These are phyloP conservation scores for Doris montereyensis DNA, from an alignment of 2,888 invertebrate genomes.

Conservation along the genomic window DNA sequence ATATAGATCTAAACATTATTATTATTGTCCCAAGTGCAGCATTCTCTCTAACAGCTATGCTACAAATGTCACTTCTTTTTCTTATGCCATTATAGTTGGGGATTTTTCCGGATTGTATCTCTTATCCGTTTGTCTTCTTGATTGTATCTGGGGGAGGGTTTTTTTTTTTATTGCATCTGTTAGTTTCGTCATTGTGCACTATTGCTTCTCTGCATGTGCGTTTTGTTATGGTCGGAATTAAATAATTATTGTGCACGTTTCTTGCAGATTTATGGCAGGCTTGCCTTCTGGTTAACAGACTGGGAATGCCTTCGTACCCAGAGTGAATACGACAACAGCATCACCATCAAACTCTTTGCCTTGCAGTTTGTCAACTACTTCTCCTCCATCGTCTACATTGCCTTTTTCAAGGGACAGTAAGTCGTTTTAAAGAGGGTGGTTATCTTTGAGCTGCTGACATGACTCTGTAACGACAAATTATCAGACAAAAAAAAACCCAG, in stretches of 20 bases:
- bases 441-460: too few relatives aligned
- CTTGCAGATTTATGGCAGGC: slow-evolving; percentile 55
- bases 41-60: too few relatives aligned
- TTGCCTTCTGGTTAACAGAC: slow-evolving; percentile 90
- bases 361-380: slow-evolving; percentile 98
- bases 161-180: not conserved
- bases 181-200: not conserved
- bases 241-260: not conserved
- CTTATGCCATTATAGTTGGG: not conserved
- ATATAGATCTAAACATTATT: too few relatives aligned
- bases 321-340: slow-evolving; percentile 94
- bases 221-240: not conserved
- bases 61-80: too few relatives aligned
- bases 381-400: slow-evolving; percentile 96
- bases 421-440: too few relatives aligned
- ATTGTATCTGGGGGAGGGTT: not conserved
- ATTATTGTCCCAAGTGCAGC: too few relatives aligned
- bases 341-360: slow-evolving; percentile 94
- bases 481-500: too few relatives aligned
- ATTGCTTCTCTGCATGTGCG: not conserved
- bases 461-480: too few relatives aligned
- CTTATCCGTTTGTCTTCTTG: not conserved
- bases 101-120: not conserved
- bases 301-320: slow-evolving; percentile 87
- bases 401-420: slow-evolving; percentile 91